Conservation (phyloP, 2,888 invertebrate species). For the Toxonevra muliebris region DNA sequence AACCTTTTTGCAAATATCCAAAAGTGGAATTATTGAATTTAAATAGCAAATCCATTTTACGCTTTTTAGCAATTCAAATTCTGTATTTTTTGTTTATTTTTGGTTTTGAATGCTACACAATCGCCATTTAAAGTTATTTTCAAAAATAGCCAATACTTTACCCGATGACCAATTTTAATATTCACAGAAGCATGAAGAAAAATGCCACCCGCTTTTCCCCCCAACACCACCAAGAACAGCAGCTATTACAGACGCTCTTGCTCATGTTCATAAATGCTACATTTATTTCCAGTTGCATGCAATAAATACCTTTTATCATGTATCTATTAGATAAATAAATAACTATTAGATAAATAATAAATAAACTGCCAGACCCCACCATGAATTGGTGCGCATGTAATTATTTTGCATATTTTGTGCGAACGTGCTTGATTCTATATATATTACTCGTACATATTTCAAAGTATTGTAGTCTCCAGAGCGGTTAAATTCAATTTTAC, state of each 20-base stretch:
- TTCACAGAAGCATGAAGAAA: constrained; percentile 38
- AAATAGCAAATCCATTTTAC: constrained; percentile 53
- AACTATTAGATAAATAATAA: not conserved
- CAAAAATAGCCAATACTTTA: not conserved
- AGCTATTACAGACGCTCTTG: constrained; percentile 8
- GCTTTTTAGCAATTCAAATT: constrained; percentile 44
- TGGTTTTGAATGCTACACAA: not conserved
- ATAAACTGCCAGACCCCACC: not conserved
- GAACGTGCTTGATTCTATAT: not conserved
- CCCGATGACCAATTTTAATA: constrained; percentile 30
- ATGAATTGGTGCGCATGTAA: not conserved
- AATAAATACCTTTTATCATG: constrained; percentile 34
- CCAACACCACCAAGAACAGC: constrained; percentile 4
- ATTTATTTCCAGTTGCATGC: constrained; percentile 34
- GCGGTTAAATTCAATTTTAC: constrained; percentile 7
- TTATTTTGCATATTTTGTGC: not conserved
- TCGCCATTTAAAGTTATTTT: not conserved
- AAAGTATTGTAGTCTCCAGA: not conserved
- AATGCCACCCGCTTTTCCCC: constrained; percentile 6
- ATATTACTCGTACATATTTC: not conserved
- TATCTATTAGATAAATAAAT: constrained; percentile 4
- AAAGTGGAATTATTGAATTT: constrained; percentile 11
- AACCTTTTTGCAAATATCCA: not conserved
- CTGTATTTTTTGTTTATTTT: not conserved
- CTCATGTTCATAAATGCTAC: constrained; percentile 25